These are phyloP conservation scores for Novumbra hubbsi DNA, from an alignment of 2,797 vertebrate species.

Conservation along the genomic window DNA sequence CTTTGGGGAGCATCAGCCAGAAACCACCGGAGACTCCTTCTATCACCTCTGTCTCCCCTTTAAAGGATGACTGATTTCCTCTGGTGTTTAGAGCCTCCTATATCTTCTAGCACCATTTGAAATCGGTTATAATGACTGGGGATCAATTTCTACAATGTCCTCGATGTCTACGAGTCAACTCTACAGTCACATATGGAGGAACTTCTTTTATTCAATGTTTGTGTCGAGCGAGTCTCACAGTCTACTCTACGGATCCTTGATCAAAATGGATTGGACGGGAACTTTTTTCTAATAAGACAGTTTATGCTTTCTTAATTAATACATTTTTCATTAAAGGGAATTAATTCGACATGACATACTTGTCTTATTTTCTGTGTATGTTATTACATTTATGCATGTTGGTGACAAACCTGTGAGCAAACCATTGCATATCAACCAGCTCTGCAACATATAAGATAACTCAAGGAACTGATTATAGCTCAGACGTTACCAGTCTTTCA, in stretches of 20 bases:
- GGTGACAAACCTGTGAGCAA: neutral
- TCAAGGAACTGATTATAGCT: neutral
- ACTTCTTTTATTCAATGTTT: neutral
- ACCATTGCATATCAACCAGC: neutral
- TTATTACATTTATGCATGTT: neutral
- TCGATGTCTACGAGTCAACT: neutral
- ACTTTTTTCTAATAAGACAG: neutral
- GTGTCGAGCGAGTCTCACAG: neutral
- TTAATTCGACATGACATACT: neutral
- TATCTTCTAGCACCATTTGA: conserved; percentile 99
- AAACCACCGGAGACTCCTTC: neutral
- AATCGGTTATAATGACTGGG: conserved; percentile 99
- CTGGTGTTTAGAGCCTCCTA: conserved; percentile 93
- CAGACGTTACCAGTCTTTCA: neutral
- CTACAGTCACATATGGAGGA: conserved; percentile 1
- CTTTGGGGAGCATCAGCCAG: conserved; percentile 23
- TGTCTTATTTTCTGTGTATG: neutral
- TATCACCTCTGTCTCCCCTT: conserved; percentile 66
- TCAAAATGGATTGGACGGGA: neutral
- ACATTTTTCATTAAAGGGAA: neutral
- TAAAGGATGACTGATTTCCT: conserved; percentile 99
- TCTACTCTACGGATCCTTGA: neutral
- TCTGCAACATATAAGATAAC: neutral
- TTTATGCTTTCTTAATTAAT: neutral
- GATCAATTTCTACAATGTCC: conserved; percentile 66